Percentiles rank a stretch among this genome's conserved stretches.
Conservation (phyloP, 2,113 vertebrate species). For the Sylvietta virens region DNA sequence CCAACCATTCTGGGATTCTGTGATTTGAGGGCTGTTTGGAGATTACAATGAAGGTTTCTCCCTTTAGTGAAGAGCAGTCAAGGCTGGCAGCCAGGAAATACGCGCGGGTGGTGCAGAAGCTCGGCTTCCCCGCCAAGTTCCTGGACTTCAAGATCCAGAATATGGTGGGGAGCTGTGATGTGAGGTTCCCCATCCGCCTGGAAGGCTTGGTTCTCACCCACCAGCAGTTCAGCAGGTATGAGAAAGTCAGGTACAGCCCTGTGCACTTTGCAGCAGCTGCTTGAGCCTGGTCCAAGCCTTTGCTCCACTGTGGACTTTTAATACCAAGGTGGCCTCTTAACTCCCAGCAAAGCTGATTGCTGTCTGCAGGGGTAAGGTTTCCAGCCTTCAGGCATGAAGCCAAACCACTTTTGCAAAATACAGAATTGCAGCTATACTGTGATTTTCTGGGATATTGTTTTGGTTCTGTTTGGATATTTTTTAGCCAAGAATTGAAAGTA, state of each 20-base stretch:
- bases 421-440: background rate
- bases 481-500: background rate
- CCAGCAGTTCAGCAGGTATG: slow-evolving; percentile 92
- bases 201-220: slow-evolving; percentile 91
- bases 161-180: slow-evolving; percentile 97
- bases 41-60: background rate
- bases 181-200: slow-evolving; percentile 90
- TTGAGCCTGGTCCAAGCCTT: background rate
- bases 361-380: background rate
- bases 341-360: background rate
- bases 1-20: no score
- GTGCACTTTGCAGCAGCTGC: background rate
- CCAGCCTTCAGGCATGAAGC: background rate
- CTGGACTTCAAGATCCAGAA: slow-evolving; percentile 98
- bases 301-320: background rate
- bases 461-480: background rate
- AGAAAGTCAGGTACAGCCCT: background rate
- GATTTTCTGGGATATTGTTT: background rate
- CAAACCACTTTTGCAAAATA: background rate
- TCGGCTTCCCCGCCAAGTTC: slow-evolving; percentile 93
- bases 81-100: slow-evolving; percentile 93
- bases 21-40: background rate
- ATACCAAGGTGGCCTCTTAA: background rate
- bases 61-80: slow-evolving; percentile 88
- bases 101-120: slow-evolving; percentile 92